phyloP scores from a whole-genome alignment of 2,113 vertebrate genomes.

The Bos indicus region DNA sequence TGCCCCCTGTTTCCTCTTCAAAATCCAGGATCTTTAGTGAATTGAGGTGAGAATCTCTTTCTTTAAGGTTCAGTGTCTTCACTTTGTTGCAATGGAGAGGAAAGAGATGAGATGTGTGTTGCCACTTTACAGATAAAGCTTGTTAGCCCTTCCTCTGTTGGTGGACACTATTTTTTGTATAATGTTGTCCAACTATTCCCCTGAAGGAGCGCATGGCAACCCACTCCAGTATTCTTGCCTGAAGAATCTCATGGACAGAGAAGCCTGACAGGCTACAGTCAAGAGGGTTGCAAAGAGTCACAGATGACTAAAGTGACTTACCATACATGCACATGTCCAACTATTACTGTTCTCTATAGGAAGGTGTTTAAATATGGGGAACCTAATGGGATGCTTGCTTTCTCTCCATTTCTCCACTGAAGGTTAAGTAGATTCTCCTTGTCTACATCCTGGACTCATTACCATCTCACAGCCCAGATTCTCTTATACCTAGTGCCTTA shows the following conservation, averaged over 20 bases:
- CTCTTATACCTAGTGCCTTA: background rate
- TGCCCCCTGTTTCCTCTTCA: background rate
- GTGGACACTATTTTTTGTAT: background rate
- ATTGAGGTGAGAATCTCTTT: background rate
- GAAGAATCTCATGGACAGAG: background rate
- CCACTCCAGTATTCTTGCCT: background rate
- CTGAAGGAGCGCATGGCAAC: background rate
- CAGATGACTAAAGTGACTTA: background rate
- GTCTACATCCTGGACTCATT: rapidly evolving
- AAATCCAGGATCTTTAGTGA: background rate
- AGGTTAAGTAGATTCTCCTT: background rate
- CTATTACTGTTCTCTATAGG: background rate
- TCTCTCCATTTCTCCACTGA: background rate
- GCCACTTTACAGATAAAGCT: background rate
- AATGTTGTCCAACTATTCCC: background rate
- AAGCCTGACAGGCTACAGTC: background rate
- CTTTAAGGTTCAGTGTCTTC: background rate
- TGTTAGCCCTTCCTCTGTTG: no score
- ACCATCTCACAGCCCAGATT: background rate
- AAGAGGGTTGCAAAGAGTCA: background rate
- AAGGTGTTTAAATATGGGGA: background rate
- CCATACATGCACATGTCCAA: background rate
- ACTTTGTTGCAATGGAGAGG: background rate
- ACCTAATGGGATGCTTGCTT: no score
- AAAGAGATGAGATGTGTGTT: background rate